Evolutionary conservation across 2,797 vertebrate species (phyloP), one percentile per base, ranked within the genome.

Genomic region (Epinephelus awoara): DNA sequence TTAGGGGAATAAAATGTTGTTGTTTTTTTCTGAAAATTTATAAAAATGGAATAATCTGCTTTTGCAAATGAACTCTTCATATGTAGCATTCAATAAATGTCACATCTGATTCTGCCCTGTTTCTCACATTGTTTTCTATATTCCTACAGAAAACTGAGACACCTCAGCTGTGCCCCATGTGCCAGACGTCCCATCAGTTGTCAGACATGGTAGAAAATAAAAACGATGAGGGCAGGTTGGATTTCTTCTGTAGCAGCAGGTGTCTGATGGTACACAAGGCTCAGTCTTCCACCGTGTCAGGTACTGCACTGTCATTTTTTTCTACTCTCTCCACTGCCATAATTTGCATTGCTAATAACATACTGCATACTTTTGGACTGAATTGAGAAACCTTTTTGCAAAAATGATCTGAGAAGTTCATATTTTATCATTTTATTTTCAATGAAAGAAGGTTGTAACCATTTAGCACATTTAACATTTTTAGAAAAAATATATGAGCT

Each of bases 231-330:
- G 96, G 96, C 57, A 91, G 90, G 83, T 91, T 94, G 1, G 96
- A 97, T 57, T 94, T 98, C 59, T 99, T 97, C 88, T 99, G 98
- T 89, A 97, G 96, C 65, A 90, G 93, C 83, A 96, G 96, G 84
- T 99, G 98, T 77, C 91, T 97, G 90, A 96, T 96, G 65, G 96
- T 97, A 0, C 93, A 97, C 85, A 95, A 95, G 93, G 95, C 97
- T 47, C 97, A 97, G 93, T 82, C 88, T 40, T 89, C 96, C 85
- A 94, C 96, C 62, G 91, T 94, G 56, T 90, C 96, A 94, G 97
- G 97, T 91, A 67, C 6, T 10, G 0, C 25, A 19, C 50, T n/a
- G 11, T 4, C 38, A 34, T 34, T 34, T 34, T 42, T 17, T 19
- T 6, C 44, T 46, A n/a, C 15, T 38, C 25, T 29, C 19, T 38